Base-by-base conservation (phyloP, 1,140 invertebrate species). In the Theocolax elegans region DNA sequence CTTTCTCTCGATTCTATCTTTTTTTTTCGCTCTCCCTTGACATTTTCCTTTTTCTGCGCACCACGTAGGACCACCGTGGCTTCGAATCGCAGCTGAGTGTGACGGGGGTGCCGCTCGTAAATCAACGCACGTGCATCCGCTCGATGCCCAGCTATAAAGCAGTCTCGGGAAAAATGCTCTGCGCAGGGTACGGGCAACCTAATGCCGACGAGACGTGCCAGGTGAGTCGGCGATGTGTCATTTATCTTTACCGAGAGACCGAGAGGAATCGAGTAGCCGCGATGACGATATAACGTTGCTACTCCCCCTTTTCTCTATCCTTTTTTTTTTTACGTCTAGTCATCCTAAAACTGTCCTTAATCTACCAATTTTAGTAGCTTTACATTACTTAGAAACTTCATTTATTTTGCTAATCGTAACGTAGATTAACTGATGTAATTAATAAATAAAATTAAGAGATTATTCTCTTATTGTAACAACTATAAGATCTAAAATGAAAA, bases 131-230 rank as follows among this genome's bases (percentile, higher is more conserved):
- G 35, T 88, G 87, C 76, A 73, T 13, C 9, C 53, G 74, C 49
- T 75, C 71, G 60, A 74, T 83, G 71, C 80, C 81, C 29, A 48
- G 53, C 27, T 72, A 73, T 68, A 69, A 72, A 54, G 71, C 74
- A 12, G 46, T 90, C 38, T 86, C 85, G 1, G 35, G 46, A 53
- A 83, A 86, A 29, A 89, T 90, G 85, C 77, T 91, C 31, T 90
- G 90, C 75, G 89, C 89, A 10, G 90, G 90, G 13, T 87, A 88
- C 75, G 85, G 88, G 9, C 69, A 79, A 0, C 75, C 88, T 44
- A 90, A 89, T 4, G 89, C 90, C 0, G 87, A 82, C 49, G 90
- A 91, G 72, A 87, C 89, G 13, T 86, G 84, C 64, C 80, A 83
- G 76, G 77, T 78, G 74, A 76, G 58, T 65, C 67, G 54, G n/a